phyloP scores from a whole-genome alignment of 2,888 invertebrate species.

The Chrysina gloriosa region DNA sequence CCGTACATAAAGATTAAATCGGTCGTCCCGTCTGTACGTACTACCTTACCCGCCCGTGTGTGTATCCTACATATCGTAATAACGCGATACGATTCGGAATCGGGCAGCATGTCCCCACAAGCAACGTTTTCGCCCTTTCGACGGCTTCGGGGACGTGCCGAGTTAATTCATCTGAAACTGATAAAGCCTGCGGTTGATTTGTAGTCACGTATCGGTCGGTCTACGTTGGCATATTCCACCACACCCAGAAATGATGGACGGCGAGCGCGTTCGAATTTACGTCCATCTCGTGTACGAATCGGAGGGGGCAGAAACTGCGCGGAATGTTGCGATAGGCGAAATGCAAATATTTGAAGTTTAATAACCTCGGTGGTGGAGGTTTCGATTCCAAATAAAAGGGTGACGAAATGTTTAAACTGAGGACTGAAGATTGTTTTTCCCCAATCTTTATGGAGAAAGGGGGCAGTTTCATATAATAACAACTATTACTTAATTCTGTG shows the following conservation, averaged over 20 bases:
- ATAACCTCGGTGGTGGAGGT: background rate
- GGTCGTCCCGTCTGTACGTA: too few relatives aligned
- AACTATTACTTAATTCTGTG: too few relatives aligned
- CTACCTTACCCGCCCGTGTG: too few relatives aligned
- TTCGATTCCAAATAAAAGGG: too few relatives aligned
- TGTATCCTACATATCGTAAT: too few relatives aligned
- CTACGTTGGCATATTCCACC: conserved; percentile 15
- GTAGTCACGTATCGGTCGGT: conserved; percentile 44
- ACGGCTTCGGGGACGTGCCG: conserved; percentile 35
- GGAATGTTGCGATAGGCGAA: background rate
- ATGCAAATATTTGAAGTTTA: background rate
- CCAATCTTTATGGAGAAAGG: too few relatives aligned
- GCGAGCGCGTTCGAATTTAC: conserved; percentile 16
- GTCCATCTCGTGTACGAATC: conserved; percentile 7
- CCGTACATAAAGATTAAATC: background rate
- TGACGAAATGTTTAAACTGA: too few relatives aligned
- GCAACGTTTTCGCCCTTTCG: background rate
- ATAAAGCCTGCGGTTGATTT: conserved; percentile 55
- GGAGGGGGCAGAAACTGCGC: background rate
- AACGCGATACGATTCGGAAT: background rate
- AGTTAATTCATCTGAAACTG: conserved; percentile 54
- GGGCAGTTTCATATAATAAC: too few relatives aligned
- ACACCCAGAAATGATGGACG: conserved; percentile 16
- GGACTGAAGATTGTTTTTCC: too few relatives aligned
- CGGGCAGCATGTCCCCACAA: background rate